These are phyloP conservation scores for Eublepharis macularius DNA, from an alignment of 2,113 vertebrate genomes.

Conservation along the genomic window DNA sequence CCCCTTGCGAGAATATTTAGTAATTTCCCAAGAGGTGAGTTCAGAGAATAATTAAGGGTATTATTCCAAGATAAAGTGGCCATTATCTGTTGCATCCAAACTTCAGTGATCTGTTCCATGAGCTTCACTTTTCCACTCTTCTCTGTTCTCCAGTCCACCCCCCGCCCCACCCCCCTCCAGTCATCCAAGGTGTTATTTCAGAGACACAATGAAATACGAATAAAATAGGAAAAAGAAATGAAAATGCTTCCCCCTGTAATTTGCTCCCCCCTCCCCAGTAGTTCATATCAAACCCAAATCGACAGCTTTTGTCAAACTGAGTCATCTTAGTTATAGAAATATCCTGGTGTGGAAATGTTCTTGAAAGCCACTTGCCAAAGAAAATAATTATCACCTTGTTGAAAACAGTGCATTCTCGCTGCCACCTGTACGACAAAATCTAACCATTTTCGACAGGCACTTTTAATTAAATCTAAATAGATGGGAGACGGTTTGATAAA, in stretches of 20 bases:
- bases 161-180: constrained; percentile 32
- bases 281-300: constrained; percentile 8
- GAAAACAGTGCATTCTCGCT: background rate
- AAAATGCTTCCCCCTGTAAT: constrained; percentile 28
- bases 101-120: background rate
- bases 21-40: constrained; percentile 17
- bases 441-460: constrained; percentile 1
- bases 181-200: constrained; percentile 36
- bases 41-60: constrained; percentile 10
- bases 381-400: constrained; percentile 32
- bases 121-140: constrained; percentile 1
- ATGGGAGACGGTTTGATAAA: background rate
- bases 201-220: constrained; percentile 25
- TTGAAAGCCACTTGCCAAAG: constrained; percentile 33
- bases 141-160: background rate
- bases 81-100: constrained; percentile 33
- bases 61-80: constrained; percentile 25
- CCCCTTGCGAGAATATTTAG: constrained; percentile 29
- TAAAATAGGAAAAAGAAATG: background rate
- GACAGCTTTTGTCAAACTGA: constrained; percentile 5
- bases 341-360: constrained; percentile 34
- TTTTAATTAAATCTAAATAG: constrained; percentile 42
- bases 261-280: background rate
- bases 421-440: constrained; percentile 9
- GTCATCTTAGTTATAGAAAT: constrained; percentile 34